Evolutionary conservation across 2,797 vertebrate genomes (phyloP).

Genomic region (Adrianichthys oophorus): DNA sequence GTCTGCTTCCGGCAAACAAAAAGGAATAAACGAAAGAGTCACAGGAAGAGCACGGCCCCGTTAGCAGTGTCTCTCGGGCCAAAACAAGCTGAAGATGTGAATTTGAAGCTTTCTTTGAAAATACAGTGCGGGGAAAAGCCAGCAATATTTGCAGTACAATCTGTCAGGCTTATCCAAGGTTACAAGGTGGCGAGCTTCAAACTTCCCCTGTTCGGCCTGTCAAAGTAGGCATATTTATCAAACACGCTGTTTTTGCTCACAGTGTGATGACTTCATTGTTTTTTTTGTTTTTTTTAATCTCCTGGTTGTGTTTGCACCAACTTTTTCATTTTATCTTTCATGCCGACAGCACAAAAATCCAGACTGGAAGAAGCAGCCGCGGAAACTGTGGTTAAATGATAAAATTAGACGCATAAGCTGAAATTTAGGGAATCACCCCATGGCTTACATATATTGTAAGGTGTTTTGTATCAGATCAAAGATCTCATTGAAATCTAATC

Average conservation of each 20-base stretch:
- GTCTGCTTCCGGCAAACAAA: too few relatives aligned
- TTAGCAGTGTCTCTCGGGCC: conserved; percentile 21
- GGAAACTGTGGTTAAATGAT: conserved; percentile 17
- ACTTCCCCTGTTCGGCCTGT: conserved; percentile 19
- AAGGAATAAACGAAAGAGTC: background rate
- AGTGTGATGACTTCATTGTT: conserved; percentile 22
- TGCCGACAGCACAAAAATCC: conserved; percentile 12
- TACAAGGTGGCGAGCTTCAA: conserved; percentile 33
- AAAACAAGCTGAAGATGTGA: conserved; percentile 9
- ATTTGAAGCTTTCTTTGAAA: conserved; percentile 8
- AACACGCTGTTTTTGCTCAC: conserved; percentile 6
- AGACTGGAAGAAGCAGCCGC: conserved; percentile 26
- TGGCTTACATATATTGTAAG: background rate
- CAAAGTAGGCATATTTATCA: conserved; percentile 25
- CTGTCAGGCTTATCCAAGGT: background rate
- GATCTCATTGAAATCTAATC: too few relatives aligned
- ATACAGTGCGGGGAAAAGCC: too few relatives aligned
- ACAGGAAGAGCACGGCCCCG: background rate
- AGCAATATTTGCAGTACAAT: conserved; percentile 13
- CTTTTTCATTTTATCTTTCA: conserved; percentile 17
- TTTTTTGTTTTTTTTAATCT: conserved; percentile 29
- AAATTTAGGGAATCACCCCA: conserved; percentile 9
- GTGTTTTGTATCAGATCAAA: background rate
- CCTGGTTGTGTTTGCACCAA: conserved; percentile 10
- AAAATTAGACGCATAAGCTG: conserved; percentile 2